Conservation (phyloP, 2,888 invertebrate genomes). For the Biston stratarius region DNA sequence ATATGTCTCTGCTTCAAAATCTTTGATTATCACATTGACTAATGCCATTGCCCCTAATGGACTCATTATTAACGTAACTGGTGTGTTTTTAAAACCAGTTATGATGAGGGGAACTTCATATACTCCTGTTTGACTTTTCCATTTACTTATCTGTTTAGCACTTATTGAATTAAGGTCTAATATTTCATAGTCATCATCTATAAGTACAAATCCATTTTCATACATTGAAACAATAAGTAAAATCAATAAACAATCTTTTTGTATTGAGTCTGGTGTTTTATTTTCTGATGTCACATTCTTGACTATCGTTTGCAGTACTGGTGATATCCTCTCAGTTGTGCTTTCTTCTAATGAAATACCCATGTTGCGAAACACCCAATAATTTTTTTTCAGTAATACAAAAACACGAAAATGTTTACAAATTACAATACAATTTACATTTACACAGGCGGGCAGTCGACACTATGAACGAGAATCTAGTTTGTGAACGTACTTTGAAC, state of each 20-base stretch:
- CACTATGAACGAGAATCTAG: too few relatives aligned
- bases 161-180: slow-evolving; percentile 53
- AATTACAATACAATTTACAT: neutral
- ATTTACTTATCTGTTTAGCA: slow-evolving; percentile 54
- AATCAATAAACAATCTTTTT: slow-evolving; percentile 73
- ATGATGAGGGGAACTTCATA: slow-evolving; percentile 67
- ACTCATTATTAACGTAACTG: slow-evolving; percentile 69
- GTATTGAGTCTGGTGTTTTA: slow-evolving; percentile 59
- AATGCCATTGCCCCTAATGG: slow-evolving; percentile 69
- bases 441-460: too few relatives aligned
- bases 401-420: slow-evolving; percentile 13
- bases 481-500: too few relatives aligned
- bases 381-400: neutral
- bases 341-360: slow-evolving; percentile 68
- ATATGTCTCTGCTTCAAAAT: slow-evolving; percentile 71
- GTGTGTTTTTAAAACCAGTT: slow-evolving; percentile 60
- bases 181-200: slow-evolving; percentile 52
- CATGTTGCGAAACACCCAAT: slow-evolving; percentile 48
- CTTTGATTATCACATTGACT: slow-evolving; percentile 68
- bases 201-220: slow-evolving; percentile 72
- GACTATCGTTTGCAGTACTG: slow-evolving; percentile 62
- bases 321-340: slow-evolving; percentile 64
- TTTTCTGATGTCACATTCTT: slow-evolving; percentile 55
- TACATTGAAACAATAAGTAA: slow-evolving; percentile 69
- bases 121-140: slow-evolving; percentile 61